Percentiles rank a stretch among this genome's conserved stretches.
These are phyloP conservation scores for Agriopis marginaria DNA, from an alignment of 2,888 invertebrate species.

Conservation along the genomic window DNA sequence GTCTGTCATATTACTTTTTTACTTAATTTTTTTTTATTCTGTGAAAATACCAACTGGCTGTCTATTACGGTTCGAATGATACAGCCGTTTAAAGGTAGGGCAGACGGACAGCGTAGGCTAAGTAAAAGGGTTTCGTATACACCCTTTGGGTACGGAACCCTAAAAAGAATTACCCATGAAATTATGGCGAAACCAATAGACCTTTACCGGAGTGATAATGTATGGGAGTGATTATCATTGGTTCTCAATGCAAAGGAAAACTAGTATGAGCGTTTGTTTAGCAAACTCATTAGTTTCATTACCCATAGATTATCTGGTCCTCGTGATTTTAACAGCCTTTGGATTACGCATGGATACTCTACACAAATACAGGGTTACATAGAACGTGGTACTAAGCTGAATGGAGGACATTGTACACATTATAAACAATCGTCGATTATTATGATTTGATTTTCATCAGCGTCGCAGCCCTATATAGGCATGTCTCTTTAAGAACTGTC, in stretches of 20 bases:
- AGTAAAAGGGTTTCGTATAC: not conserved
- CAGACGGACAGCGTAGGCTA: not conserved
- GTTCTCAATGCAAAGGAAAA: conserved; percentile 6
- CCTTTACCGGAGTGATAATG: conserved; percentile 7
- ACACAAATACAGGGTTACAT: not conserved
- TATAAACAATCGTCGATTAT: too few relatives aligned
- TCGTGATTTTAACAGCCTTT: conserved; percentile 20
- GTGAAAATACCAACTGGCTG: too few relatives aligned
- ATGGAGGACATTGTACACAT: too few relatives aligned
- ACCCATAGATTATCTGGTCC: conserved; percentile 7
- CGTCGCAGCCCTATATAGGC: too few relatives aligned
- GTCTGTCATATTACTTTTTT: too few relatives aligned
- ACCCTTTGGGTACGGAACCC: not conserved
- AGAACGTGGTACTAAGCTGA: too few relatives aligned
- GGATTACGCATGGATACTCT: conserved; percentile 3
- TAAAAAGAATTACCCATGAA: not conserved
- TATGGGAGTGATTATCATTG: conserved; percentile 3
- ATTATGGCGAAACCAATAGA: not conserved
- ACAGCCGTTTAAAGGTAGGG: too few relatives aligned
- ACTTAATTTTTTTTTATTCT: too few relatives aligned
- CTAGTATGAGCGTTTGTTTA: conserved; percentile 5
- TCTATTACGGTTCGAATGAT: too few relatives aligned
- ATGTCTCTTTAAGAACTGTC: too few relatives aligned
- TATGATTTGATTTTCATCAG: too few relatives aligned
- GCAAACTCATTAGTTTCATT: conserved; percentile 20